Evolutionary conservation across 2,113 vertebrate species (phyloP).

Genomic region (Pandion haliaetus): DNA sequence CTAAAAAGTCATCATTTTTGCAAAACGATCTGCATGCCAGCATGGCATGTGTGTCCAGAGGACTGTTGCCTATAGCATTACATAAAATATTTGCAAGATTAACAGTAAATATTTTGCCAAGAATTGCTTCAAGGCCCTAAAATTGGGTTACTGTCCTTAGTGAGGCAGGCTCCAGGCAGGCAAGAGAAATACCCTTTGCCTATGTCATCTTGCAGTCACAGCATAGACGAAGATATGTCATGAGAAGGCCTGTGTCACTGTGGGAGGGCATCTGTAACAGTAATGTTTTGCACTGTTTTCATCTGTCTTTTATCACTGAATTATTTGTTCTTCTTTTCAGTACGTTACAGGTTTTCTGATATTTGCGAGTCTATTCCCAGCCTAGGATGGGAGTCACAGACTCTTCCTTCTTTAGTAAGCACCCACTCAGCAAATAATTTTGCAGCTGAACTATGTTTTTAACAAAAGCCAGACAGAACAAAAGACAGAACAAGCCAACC

Average conservation of each 20-base stretch:
- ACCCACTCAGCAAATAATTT: neutral
- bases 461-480: neutral
- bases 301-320: neutral
- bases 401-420: neutral
- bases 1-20: neutral
- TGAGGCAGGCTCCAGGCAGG: neutral
- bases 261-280: neutral
- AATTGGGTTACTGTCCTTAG: neutral
- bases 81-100: neutral
- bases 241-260: neutral
- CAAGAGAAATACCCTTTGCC: neutral
- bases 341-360: neutral
- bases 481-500: neutral
- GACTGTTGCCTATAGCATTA: neutral
- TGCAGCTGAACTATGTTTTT: neutral
- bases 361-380: conserved; percentile 5
- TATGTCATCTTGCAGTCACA: neutral
- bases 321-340: neutral
- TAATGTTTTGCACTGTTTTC: neutral
- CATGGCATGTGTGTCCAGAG: neutral
- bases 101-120: neutral
- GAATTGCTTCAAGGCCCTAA: neutral
- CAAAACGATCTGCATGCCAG: fast-evolving
- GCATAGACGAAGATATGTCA: neutral
- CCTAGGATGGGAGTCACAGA: neutral